Base-by-base conservation (phyloP, 1,140 invertebrate genomes). In the Matsumurasca onukii region DNA sequence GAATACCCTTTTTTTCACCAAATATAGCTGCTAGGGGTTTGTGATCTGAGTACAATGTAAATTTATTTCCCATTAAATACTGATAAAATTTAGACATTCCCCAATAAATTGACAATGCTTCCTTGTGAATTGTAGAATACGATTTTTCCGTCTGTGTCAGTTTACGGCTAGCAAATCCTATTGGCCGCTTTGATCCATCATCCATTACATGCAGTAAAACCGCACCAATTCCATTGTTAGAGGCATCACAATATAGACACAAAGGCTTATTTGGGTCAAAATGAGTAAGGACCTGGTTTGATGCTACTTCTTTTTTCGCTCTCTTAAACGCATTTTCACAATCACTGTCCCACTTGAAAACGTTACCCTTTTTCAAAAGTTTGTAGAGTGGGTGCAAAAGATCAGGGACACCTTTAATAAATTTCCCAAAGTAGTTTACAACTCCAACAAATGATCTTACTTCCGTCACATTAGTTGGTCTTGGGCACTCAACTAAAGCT, bases 331-430 rank as follows among this genome's bases (percentile, higher is more conserved):
- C 39, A 12, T 45, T n/a, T 45, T 45, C 39, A 45, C n/a, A 45
- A 12, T n/a, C 9, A 45, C n/a, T 45, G 9, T 45, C 39, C 39
- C 39, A 45, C 39, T 45, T 45, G 39, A 45, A 45, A 45, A 45
- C 39, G n/a, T 45, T 45, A n/a, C 39, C n/a, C n/a, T 45, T 45
- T n/a, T 45, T 45, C n/a, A 45, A 45, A 45, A 45, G 39, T 45
- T n/a, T 45, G 39, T 45, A 45, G 9, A 45, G n/a, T 12, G 39
- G 39, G 9, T 45, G 9, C 9, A 45, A n/a, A 12, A 45, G 9
- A 45, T 45, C 39, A 45, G 39, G 39, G 39, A 45, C 39, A 12
- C 39, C 39, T n/a, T 45, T 45, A n/a, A 45, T 45, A 45, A 45
- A 45, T 45, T 45, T 45, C n/a, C 39, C 39, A 45, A 45, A 45